A percentile compares a stretch with the other conserved stretches of the same genome.
Conservation (phyloP, 2,113 vertebrate species). For the Apeltes quadracus region DNA sequence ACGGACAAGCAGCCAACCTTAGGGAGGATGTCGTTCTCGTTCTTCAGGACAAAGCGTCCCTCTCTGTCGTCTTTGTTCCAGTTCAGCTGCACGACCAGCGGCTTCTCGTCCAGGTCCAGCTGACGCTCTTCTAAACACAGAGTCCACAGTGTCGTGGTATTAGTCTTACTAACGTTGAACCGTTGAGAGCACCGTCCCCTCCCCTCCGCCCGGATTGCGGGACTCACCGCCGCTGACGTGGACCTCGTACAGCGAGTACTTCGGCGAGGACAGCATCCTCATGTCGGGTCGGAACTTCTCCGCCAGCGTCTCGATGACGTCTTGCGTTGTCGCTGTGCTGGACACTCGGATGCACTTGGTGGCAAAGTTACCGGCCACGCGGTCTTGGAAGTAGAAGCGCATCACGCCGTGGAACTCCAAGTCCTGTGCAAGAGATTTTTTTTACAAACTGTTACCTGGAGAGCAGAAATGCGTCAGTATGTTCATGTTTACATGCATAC, state of each 20-base stretch:
- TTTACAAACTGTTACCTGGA: not conserved
- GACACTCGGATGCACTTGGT: conserved; percentile 98
- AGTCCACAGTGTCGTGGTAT: not conserved
- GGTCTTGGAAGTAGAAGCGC: conserved; percentile 99
- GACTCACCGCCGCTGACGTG: conserved; percentile 97
- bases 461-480: not conserved
- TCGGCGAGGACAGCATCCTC: conserved; percentile 97
- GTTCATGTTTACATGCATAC: not conserved
- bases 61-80: conserved; percentile 99
- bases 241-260: conserved; percentile 96
- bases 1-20: conserved; percentile 80
- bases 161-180: not conserved
- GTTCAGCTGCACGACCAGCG: conserved; percentile 96
- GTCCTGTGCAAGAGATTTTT: conserved; percentile 81
- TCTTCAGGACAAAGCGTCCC: conserved; percentile 98
- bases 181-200: not conserved
- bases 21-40: conserved; percentile 92
- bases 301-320: conserved; percentile 96
- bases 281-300: conserved; percentile 99
- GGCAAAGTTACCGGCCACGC: conserved; percentile 97
- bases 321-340: conserved; percentile 97
- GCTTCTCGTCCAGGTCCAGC: conserved; percentile 97
- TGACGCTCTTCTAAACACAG: conserved; percentile 93
- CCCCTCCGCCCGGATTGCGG: accelerated
- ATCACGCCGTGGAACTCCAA: conserved; percentile 99